A percentile compares a stretch with the other conserved stretches of the same genome.
Conservation (phyloP, 2,888 invertebrate genomes). For the Diogma glabrata region DNA sequence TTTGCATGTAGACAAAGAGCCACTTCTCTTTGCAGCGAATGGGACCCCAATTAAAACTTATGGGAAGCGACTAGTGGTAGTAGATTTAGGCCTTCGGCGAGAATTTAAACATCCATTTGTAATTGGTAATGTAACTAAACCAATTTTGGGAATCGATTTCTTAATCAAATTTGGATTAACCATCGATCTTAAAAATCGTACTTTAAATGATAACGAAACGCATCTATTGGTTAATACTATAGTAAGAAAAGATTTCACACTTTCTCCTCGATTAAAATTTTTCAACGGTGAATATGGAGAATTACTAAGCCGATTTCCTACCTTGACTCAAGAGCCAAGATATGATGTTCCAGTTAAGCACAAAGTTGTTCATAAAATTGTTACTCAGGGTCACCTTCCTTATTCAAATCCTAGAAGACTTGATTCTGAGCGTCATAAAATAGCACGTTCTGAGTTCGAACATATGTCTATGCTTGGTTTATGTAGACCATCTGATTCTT, state of each 20-base stretch:
- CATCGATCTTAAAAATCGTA: not conserved
- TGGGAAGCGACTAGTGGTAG: not conserved
- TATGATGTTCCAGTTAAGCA: too few species aligned
- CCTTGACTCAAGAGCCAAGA: not conserved
- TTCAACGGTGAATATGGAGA: not conserved
- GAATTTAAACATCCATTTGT: too few species aligned
- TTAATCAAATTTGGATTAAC: not conserved
- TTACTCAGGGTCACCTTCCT: slow-evolving; percentile 20
- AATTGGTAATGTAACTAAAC: not conserved
- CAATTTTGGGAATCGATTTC: not conserved
- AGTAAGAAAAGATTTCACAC: not conserved
- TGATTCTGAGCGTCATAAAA: not conserved
- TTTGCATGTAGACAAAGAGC: not conserved
- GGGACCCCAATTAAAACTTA: not conserved
- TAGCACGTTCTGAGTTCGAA: not conserved
- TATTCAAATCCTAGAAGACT: not conserved
- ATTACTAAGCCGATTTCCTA: not conserved
- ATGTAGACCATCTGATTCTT: slow-evolving; percentile 1
- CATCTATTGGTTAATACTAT: not conserved
- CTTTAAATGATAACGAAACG: not conserved
- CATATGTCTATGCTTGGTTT: too few species aligned
- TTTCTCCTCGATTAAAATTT: not conserved
- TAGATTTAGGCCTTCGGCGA: not conserved
- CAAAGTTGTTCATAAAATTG: not conserved
- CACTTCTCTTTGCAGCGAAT: not conserved